Base-by-base conservation (phyloP, 2,797 vertebrate species). In the Hypotaenidia philippensis region DNA sequence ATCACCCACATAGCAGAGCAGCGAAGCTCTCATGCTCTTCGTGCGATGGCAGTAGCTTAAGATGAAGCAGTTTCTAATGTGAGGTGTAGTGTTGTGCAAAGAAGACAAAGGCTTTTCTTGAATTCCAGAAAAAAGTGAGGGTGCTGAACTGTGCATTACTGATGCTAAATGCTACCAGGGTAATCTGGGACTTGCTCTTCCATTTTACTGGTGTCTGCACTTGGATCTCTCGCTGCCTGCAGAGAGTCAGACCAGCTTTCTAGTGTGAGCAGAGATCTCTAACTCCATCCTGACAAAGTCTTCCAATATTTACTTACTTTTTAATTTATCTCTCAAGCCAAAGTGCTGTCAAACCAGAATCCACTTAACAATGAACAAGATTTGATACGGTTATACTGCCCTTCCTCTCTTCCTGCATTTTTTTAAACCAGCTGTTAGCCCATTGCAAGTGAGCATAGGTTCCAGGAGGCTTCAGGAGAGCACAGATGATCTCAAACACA, bases 291-390 rank as follows among this genome's bases (percentile, higher is more conserved):
- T 95, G 87, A 61, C 68, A 83, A 78, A 9, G 18, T 78, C 55
- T 96, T 89, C 68, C 61, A 40, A 1, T 83, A 78, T 77, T 90
- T 87, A 80, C 63, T 90, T 76, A 52, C 38, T 81, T 72, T 57
- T 47, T 41, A 65, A 94, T 93, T 93, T 92, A 60, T 81, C 89
- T 96, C 64, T 44, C 26, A 63, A 87, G 56, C 85, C 20, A 9
- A 84, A 94, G 83, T 76, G 77, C 80, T 91, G 57, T 94, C 88
- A 89, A 63, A 87, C 55, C 50, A 76, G 87, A 76, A 53, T 53
- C 13, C 44, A 60, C 52, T 78, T 78, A 88, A 36, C 41, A 23
- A 32, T 25, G 41, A 81, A 36, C 53, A 76, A 85, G 85, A 15
- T 50, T 47, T 78, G 56, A 61, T 79, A 61, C 11, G 16, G 26